Percentiles rank a stretch among this genome's conserved stretches.
These are phyloP conservation scores for Scotopteryx bipunctaria DNA, from an alignment of 2,888 invertebrate species.

Conservation along the genomic window DNA sequence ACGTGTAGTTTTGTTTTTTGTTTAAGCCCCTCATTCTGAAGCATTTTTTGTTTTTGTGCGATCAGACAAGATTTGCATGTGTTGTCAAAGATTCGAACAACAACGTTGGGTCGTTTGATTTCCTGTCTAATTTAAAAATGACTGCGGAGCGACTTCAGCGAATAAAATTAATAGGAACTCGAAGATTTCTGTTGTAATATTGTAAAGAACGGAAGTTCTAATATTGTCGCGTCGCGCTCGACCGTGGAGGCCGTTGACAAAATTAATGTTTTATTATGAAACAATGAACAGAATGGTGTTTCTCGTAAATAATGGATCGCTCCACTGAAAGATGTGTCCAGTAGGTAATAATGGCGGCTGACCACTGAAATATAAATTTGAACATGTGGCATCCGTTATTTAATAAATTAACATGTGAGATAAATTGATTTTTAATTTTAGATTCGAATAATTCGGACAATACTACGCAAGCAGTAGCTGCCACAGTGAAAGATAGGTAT, in stretches of 20 bases:
- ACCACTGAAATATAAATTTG: conserved; percentile 44
- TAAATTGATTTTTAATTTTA: conserved; percentile 45
- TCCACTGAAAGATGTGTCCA: conserved; percentile 63
- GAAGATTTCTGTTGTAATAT: conserved; percentile 49
- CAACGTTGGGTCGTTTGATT: conserved; percentile 53
- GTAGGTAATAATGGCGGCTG: conserved; percentile 55
- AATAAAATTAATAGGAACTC: conserved; percentile 52
- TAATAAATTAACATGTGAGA: conserved; percentile 41
- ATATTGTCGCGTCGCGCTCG: conserved; percentile 67
- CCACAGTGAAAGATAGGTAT: conserved; percentile 25
- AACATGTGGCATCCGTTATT: conserved; percentile 38
- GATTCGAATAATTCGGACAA: conserved; percentile 36
- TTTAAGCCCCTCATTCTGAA: conserved; percentile 50
- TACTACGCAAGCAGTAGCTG: conserved; percentile 36
- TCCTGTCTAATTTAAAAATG: conserved; percentile 48
- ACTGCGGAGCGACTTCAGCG: conserved; percentile 41
- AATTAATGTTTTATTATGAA: conserved; percentile 81
- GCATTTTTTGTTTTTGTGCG: conserved; percentile 66
- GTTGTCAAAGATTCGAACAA: conserved; percentile 50
- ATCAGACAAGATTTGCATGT: conserved; percentile 69
- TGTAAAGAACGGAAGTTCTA: conserved; percentile 74
- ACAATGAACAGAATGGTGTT: conserved; percentile 77
- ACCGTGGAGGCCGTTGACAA: conserved; percentile 74
- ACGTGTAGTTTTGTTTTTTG: conserved; percentile 75
- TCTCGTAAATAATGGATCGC: conserved; percentile 70